phyloP scores from a whole-genome alignment of 2,113 vertebrate species.

The Oxyruncus cristatus region DNA sequence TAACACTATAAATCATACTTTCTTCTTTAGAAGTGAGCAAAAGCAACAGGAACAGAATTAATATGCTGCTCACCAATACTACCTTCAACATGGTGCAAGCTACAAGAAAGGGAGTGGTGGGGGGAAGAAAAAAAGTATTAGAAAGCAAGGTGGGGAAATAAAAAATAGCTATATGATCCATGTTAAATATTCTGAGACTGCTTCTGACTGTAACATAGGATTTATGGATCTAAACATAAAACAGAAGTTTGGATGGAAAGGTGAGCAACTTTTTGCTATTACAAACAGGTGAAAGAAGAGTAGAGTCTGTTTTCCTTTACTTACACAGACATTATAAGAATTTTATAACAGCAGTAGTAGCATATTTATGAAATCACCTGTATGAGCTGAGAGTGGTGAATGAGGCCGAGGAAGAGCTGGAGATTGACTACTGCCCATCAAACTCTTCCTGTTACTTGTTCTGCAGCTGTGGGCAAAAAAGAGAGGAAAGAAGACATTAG shows the following conservation, averaged over 20 bases:
- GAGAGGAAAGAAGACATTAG: not conserved
- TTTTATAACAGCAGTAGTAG: not conserved
- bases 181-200: not conserved
- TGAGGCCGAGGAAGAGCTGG: constrained; percentile 90
- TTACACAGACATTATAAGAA: not conserved
- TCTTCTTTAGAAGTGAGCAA: no score
- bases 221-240: not conserved
- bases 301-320: not conserved
- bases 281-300: not conserved
- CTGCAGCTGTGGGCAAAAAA: constrained; percentile 82
- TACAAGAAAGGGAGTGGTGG: not conserved
- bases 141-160: not conserved
- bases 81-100: not conserved
- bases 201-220: not conserved
- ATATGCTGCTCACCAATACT: not conserved
- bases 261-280: not conserved
- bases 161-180: not conserved
- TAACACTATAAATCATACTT: not conserved
- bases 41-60: not conserved
- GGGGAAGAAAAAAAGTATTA: not conserved
- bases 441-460: constrained; percentile 94
- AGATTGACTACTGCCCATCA: constrained; percentile 93
- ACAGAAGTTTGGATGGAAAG: not conserved
- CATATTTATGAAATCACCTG: constrained; percentile 75
- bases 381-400: constrained; percentile 92